phyloP scores from a whole-genome alignment of 2,113 vertebrate genomes.

The Heterotis niloticus region DNA sequence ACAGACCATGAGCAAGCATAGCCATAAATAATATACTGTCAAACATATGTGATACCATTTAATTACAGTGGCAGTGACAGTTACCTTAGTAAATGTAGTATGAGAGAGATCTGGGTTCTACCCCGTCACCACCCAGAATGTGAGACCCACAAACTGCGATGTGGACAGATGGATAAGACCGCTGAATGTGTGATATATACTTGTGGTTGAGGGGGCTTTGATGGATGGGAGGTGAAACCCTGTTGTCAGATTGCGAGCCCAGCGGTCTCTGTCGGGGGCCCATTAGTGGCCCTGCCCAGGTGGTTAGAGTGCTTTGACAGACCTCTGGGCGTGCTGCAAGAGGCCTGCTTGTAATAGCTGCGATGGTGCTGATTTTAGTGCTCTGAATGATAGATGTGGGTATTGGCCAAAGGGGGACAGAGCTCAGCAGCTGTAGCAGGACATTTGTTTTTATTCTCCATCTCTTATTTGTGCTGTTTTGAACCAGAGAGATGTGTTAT shows the following conservation, averaged over 20 bases:
- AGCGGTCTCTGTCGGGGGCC: background rate
- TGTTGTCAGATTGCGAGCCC: background rate
- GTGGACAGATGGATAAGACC: background rate
- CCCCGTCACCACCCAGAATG: background rate
- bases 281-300: slow-evolving; percentile 16
- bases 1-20: background rate
- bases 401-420: background rate
- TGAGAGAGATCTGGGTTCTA: too few relatives aligned
- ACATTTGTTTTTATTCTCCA: too few relatives aligned
- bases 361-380: background rate
- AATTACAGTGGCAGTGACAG: background rate
- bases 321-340: background rate
- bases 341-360: background rate
- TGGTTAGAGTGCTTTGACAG: background rate
- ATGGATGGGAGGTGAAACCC: background rate
- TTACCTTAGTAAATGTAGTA: background rate
- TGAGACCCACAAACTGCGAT: too few relatives aligned
- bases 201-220: background rate
- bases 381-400: background rate
- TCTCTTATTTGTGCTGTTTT: too few relatives aligned
- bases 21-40: background rate
- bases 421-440: background rate
- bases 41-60: background rate
- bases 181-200: background rate
- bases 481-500: too few relatives aligned